Base-by-base conservation (phyloP, 2,797 vertebrate species). In the Passerculus sandwichensis region DNA sequence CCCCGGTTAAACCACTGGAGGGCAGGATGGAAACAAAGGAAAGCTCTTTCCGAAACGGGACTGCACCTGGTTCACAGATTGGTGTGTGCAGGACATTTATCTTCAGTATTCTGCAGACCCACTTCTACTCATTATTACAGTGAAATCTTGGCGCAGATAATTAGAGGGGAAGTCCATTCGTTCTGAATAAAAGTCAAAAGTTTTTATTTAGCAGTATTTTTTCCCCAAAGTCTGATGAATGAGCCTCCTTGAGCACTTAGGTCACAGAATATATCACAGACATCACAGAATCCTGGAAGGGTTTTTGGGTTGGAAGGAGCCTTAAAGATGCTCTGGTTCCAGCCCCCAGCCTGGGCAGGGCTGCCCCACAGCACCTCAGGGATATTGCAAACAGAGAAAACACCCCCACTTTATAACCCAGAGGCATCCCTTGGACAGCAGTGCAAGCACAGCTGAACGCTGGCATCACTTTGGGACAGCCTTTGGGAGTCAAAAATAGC, bases 11-110 rank as follows among this genome's bases (percentile, higher is more conserved):
- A 89, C 97, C 97, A 95, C 97, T 96, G 79, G 97, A 90, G 94
- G 97, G 96, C 97, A 96, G 95, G 89, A 85, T 40, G 57, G 93
- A 96, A 91, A 79, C 93, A 90, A 87, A 61, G 36, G 51, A 96
- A 90, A 83, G 16, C 62, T n/a, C 25, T 14, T 56, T 29, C 26
- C 22, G 8, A 23, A 26, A 3, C 6, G 8, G 59, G 29, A 7
- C 7, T n/a, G 9, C 15, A 25, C 7, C 7, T 17, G 22, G 75
- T 13, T n/a, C 67, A 5, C 51, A 34, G 69, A 29, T 82, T 5
- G 23, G 6, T 10, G 64, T 3, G 9, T 5, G 18, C 57, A 62
- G 67, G 29, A 50, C 16, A 5, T n/a, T 29, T 25, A 26, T 30
- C 62, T 61, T 42, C 81, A 61, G 0, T 26, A 18, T 48, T 44